These are phyloP conservation scores for Diarsia mendica DNA, from an alignment of 2,888 invertebrate genomes.

Conservation along the genomic window DNA sequence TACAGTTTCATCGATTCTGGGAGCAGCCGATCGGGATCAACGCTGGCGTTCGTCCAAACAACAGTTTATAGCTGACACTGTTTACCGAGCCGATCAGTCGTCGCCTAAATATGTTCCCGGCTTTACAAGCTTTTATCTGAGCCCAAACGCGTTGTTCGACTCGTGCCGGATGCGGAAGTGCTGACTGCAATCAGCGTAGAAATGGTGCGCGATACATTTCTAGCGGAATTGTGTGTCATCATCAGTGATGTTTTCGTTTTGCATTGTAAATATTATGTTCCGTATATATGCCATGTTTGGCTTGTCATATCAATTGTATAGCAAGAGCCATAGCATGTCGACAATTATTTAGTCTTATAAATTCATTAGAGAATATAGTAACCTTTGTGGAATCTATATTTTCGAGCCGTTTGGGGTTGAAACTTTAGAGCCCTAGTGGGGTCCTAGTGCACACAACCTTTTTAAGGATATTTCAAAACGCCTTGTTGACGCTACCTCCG, in stretches of 20 bases:
- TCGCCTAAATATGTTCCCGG: conserved; percentile 74
- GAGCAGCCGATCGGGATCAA: conserved; percentile 69
- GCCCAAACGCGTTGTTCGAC: conserved; percentile 59
- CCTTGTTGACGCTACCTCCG: no score
- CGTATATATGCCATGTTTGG: conserved; percentile 13
- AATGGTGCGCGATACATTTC: conserved; percentile 66
- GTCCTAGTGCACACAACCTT: no score
- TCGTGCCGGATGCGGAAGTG: conserved; percentile 76
- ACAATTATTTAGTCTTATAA: neutral
- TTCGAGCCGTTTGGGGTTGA: no score
- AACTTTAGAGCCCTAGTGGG: no score
- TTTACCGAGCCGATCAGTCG: conserved; percentile 75
- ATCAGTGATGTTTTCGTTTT: conserved; percentile 30
- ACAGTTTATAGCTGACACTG: conserved; percentile 79
- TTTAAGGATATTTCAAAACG: no score
- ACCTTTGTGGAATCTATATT: no score
- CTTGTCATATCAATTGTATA: conserved; percentile 38
- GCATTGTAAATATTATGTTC: conserved; percentile 39
- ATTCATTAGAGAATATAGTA: neutral
- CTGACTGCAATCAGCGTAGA: conserved; percentile 70
- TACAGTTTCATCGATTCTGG: conserved; percentile 67
- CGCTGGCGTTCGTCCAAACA: conserved; percentile 83
- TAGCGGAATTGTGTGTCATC: conserved; percentile 49
- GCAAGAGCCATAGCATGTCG: conserved; percentile 9
- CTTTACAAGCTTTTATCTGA: conserved; percentile 73